These are phyloP conservation scores for Amblyjoppa fuscipennis DNA, from an alignment of 2,888 invertebrate genomes.

Conservation along the genomic window DNA sequence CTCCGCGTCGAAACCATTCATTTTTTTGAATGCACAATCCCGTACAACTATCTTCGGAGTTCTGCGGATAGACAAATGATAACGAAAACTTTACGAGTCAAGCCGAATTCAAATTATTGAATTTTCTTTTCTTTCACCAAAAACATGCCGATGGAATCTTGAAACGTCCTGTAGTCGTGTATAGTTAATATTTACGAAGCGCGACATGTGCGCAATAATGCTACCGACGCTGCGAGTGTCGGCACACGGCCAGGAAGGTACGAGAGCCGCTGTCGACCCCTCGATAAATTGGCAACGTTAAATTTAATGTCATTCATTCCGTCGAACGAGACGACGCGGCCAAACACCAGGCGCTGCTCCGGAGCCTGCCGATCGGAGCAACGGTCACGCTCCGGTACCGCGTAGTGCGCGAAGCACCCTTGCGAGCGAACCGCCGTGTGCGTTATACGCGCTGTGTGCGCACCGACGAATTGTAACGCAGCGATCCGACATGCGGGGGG, in stretches of 20 bases:
- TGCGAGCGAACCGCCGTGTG: slow-evolving; percentile 13
- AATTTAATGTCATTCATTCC: slow-evolving; percentile 81
- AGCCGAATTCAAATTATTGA: too few relatives aligned
- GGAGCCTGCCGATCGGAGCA: slow-evolving; percentile 22
- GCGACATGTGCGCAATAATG: slow-evolving; percentile 7
- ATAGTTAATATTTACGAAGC: slow-evolving; percentile 11
- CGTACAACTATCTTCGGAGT: too few relatives aligned
- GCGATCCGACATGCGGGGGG: not conserved
- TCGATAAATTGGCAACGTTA: slow-evolving; percentile 81
- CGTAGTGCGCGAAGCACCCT: slow-evolving; percentile 21
- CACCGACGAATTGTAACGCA: not conserved
- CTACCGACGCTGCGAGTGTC: not conserved
- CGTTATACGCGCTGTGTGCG: slow-evolving; percentile 33
- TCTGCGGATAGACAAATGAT: too few relatives aligned
- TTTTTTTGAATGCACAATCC: too few relatives aligned
- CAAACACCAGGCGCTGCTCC: not conserved
- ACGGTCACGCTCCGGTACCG: not conserved
- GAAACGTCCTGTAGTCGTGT: not conserved
- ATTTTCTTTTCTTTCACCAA: not conserved
- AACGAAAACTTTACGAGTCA: too few relatives aligned
- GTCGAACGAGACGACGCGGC: slow-evolving; percentile 56
- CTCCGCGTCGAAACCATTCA: too few relatives aligned
- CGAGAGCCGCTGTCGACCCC: slow-evolving; percentile 64
- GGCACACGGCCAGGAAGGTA: not conserved
- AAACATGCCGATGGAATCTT: not conserved